Evolutionary conservation across 1,140 invertebrate species (phyloP).

Genomic region (Scaptomyza pallida): DNA sequence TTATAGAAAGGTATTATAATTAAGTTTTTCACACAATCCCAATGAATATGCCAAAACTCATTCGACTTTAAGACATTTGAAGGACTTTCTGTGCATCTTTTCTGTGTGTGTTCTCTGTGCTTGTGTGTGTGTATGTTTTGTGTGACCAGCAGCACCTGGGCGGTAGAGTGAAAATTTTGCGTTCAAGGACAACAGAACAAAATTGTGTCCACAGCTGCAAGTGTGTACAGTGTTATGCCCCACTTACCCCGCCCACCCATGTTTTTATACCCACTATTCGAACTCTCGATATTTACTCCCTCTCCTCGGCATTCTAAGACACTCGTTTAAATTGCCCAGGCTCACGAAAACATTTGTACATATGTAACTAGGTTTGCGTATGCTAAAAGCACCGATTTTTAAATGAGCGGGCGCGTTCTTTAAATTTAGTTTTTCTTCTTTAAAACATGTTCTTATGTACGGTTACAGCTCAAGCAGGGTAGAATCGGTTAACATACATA

Average conservation of each 20-base stretch:
- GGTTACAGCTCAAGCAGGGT: slow-evolving; percentile 32
- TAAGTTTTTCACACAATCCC: slow-evolving; percentile 32
- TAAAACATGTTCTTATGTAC: slow-evolving; percentile 23
- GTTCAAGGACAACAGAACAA: slow-evolving; percentile 70
- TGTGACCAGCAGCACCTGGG: slow-evolving; percentile 72
- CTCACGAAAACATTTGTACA: slow-evolving; percentile 12
- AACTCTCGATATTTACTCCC: slow-evolving; percentile 32
- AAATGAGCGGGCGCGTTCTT: slow-evolving; percentile 49
- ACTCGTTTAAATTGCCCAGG: slow-evolving; percentile 31
- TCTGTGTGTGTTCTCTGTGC: slow-evolving; percentile 17
- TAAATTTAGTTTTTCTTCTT: slow-evolving; percentile 8
- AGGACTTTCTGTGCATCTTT: slow-evolving; percentile 53
- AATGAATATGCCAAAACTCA: slow-evolving; percentile 3
- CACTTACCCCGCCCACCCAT: slow-evolving; percentile 2
- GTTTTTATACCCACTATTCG: slow-evolving; percentile 3
- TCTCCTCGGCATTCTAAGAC: slow-evolving; percentile 17
- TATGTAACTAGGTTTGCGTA: neutral
- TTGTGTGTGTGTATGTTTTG: slow-evolving; percentile 16
- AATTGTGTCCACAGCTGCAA: slow-evolving; percentile 49
- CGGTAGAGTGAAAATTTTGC: slow-evolving; percentile 76
- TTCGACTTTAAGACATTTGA: slow-evolving; percentile 44
- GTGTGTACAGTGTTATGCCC: slow-evolving; percentile 19
- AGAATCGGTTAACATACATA: slow-evolving; percentile 3
- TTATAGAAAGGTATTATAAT: slow-evolving; percentile 68
- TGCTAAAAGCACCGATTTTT: slow-evolving; percentile 29